Evolutionary conservation across 2,888 invertebrate genomes (phyloP).

Genomic region (Barypeithes pellucidus): DNA sequence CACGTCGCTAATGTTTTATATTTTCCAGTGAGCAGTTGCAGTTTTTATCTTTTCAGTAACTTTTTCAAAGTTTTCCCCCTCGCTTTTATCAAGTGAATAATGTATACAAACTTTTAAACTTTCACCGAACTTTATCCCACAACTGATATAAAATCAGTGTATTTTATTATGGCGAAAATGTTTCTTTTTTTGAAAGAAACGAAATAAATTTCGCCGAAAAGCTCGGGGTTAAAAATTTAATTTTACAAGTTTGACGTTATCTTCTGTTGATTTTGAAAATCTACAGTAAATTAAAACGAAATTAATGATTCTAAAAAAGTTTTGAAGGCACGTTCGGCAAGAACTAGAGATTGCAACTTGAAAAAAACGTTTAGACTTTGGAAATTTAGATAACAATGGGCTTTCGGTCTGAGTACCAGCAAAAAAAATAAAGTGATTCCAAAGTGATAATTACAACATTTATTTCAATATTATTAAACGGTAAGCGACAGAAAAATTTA

Average conservation of each 20-base stretch:
- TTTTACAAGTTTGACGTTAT: slow-evolving; percentile 29
- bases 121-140: slow-evolving; percentile 45
- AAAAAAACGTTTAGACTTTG: too few relatives aligned
- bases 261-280: slow-evolving; percentile 16
- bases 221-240: slow-evolving; percentile 26
- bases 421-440: too few relatives aligned
- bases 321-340: not conserved
- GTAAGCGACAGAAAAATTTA: too few relatives aligned
- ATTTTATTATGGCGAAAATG: slow-evolving; percentile 39
- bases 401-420: too few relatives aligned
- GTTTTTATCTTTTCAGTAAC: slow-evolving; percentile 51
- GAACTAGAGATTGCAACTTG: too few relatives aligned
- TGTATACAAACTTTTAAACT: slow-evolving; percentile 53
- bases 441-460: too few relatives aligned
- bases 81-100: slow-evolving; percentile 53
- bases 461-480: too few relatives aligned
- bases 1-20: slow-evolving; percentile 47
- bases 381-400: too few relatives aligned
- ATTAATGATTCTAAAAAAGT: not conserved
- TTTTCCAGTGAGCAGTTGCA: slow-evolving; percentile 50
- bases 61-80: slow-evolving; percentile 43
- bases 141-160: slow-evolving; percentile 44
- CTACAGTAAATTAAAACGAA: slow-evolving; percentile 5
- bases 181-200: slow-evolving; percentile 36
- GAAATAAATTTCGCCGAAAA: slow-evolving; percentile 31